Evolutionary conservation across 2,113 vertebrate genomes (phyloP), one percentile per base, ranked within the genome.

Genomic region (Prinia subflava): DNA sequence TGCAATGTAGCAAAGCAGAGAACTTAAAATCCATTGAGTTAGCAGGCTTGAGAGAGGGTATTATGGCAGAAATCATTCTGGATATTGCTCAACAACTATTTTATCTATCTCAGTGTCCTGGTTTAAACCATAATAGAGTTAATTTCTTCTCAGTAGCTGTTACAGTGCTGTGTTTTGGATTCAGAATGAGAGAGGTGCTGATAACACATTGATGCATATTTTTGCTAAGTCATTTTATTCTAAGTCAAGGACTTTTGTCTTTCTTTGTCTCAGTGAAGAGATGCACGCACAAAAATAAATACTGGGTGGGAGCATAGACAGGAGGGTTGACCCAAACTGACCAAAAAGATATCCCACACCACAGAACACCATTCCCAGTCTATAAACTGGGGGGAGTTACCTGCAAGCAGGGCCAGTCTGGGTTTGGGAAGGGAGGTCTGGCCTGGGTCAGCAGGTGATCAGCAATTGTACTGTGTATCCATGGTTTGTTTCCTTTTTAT

Each of bases 321-420:
- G 23, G 15, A 53, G 12, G 17, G 19, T 6, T n/a, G 39, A 69
- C 20, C 47, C 47, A 46, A 53, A n/a, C 23, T 69, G 33, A 52
- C 27, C 28, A 28, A 46, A 46, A 46, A 15, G 9, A 19, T 69
- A 60, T 19, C 30, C 22, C 22, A 60, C 46, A 33, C 10, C 27
- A 69, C 28, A 62, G 46, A 56, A n/a, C 23, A 53, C 37, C 11
- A 33, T 33, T 50, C 11, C 15, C 15, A 69, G 22, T 33, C 4
- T 33, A 46, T 39, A 33, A 78, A 39, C 4, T 28, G 18, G 18
- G 22, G 6, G 5, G 15, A 68, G 46, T 23, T 52, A 33, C 22
- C 33, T 6, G 8, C 14, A 46, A 69, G 39, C 23, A 13, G 1
- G 4, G 46, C 46, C 0, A 0, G 2, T 46, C 39, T 53, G 33